Conservation (phyloP, 92 coral and sea anemone genomes). For the Parazoanthus darwini region DNA sequence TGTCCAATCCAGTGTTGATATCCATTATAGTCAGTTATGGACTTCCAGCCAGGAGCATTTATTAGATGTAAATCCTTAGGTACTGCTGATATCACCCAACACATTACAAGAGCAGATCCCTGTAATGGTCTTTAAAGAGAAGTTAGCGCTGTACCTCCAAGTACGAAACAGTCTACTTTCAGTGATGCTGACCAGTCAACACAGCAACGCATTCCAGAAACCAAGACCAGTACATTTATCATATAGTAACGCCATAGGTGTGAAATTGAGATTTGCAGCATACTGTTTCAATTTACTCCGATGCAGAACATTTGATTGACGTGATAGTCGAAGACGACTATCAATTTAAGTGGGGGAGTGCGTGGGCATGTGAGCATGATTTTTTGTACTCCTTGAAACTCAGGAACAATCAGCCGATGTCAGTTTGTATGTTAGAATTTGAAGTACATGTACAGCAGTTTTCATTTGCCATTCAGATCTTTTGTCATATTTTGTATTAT, state of each 20-base stretch:
- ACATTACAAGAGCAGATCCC: background rate
- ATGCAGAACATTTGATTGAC: background rate
- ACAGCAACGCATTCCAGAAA: background rate
- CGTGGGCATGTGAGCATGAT: too few relatives aligned
- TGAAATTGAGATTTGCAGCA: background rate
- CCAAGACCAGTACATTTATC: background rate
- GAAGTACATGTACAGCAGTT: too few relatives aligned
- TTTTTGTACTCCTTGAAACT: too few relatives aligned
- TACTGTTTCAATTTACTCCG: background rate
- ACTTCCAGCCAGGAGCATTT: background rate
- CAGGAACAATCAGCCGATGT: too few relatives aligned
- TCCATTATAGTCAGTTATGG: background rate
- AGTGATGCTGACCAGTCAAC: background rate
- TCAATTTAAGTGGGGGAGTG: background rate
- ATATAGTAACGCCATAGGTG: background rate
- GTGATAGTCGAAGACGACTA: background rate
- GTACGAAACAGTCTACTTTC: background rate
- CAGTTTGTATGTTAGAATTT: too few relatives aligned
- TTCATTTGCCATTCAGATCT: too few relatives aligned
- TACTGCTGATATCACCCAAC: background rate
- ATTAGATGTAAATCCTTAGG: background rate
- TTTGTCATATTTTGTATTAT: too few relatives aligned
- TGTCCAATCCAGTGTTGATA: background rate
- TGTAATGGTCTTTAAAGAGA: background rate
- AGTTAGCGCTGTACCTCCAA: background rate